Conservation (phyloP, 2,888 invertebrate species). For the Meteorus colon region DNA sequence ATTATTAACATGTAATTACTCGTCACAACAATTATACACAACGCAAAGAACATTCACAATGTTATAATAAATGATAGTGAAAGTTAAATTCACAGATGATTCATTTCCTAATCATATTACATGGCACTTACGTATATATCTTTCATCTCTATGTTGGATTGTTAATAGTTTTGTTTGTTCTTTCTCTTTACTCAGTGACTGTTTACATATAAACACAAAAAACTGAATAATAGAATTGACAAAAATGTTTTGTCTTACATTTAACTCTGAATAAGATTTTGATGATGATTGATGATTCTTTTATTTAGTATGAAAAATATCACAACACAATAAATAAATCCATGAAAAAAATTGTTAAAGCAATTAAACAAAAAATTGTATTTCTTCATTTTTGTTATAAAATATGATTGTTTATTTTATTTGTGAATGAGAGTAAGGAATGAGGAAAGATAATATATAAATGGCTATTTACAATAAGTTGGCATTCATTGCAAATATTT, state of each 20-base stretch:
- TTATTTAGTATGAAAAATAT: too few relatives aligned
- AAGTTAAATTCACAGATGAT: constrained; percentile 15
- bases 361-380: too few relatives aligned
- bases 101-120: constrained; percentile 10
- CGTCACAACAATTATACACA: constrained; percentile 15
- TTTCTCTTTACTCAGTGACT: neutral
- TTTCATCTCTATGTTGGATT: constrained; percentile 8
- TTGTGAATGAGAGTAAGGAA: constrained; percentile 6
- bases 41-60: neutral
- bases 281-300: too few relatives aligned
- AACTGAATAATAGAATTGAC: neutral
- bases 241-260: neutral
- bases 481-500: constrained; percentile 25
- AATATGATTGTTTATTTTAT: neutral
- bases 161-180: neutral
- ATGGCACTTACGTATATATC: constrained; percentile 15
- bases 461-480: constrained; percentile 21
- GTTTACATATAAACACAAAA: neutral
- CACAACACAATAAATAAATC: too few relatives aligned
- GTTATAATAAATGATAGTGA: constrained; percentile 17
- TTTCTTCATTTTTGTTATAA: neutral
- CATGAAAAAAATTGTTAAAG: too few relatives aligned
- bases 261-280: too few relatives aligned
- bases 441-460: constrained; percentile 25
- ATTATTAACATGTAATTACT: constrained; percentile 2